These are phyloP conservation scores for Muscina levida DNA, from an alignment of 2,888 invertebrate species.

Conservation along the genomic window DNA sequence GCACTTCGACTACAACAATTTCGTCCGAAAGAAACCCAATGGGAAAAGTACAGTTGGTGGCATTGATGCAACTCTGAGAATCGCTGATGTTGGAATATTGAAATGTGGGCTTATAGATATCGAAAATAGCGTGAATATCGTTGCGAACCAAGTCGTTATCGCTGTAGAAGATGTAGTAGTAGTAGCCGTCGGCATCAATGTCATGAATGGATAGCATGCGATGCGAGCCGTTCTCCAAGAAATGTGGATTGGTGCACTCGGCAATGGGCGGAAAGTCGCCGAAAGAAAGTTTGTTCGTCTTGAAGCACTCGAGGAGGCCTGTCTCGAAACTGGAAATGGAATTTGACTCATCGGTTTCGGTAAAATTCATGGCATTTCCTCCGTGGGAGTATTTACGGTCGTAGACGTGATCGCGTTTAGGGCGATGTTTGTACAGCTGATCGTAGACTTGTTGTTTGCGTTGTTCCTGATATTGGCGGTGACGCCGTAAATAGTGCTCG, in stretches of 20 bases:
- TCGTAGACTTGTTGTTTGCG: slow-evolving; percentile 74
- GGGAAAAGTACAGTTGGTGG: slow-evolving; percentile 88
- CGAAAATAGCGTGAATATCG: slow-evolving; percentile 90
- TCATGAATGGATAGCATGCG: slow-evolving; percentile 85
- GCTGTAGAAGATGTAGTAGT: slow-evolving; percentile 94
- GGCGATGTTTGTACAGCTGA: slow-evolving; percentile 72
- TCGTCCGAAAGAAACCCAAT: slow-evolving; percentile 88
- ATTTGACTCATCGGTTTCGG: slow-evolving; percentile 82
- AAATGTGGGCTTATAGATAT: slow-evolving; percentile 91
- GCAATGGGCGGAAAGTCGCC: slow-evolving; percentile 86
- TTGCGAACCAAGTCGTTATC: slow-evolving; percentile 90
- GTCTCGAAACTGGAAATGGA: slow-evolving; percentile 92
- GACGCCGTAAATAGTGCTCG: no score
- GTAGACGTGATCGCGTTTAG: slow-evolving; percentile 81
- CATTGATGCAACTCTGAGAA: slow-evolving; percentile 85
- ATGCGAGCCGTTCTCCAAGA: slow-evolving; percentile 85
- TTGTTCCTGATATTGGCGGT: slow-evolving; percentile 37
- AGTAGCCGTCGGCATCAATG: slow-evolving; percentile 89
- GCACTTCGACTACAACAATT: slow-evolving; percentile 91
- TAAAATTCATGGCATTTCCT: slow-evolving; percentile 84
- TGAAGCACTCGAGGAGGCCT: slow-evolving; percentile 87
- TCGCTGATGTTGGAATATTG: slow-evolving; percentile 83
- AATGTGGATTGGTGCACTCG: slow-evolving; percentile 85
- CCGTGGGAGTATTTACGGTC: slow-evolving; percentile 89
- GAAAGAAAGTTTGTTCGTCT: slow-evolving; percentile 87